phyloP scores from a whole-genome alignment of 2,113 vertebrate genomes.

The Xenopus laevis region DNA sequence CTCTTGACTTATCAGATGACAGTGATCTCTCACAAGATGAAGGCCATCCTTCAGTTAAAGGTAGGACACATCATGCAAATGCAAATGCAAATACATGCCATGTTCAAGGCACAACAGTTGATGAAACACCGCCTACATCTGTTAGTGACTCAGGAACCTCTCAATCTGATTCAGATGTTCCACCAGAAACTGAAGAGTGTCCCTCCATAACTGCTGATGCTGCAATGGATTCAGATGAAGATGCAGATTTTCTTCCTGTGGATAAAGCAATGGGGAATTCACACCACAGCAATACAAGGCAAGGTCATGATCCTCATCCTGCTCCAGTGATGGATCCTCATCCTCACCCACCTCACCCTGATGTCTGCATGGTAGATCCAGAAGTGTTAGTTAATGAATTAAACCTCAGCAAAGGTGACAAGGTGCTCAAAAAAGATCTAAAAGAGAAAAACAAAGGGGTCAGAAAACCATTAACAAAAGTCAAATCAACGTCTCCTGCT shows the following conservation, averaged over 20 bases:
- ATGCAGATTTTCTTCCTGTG: conserved; percentile 86
- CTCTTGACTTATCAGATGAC: conserved; percentile 77
- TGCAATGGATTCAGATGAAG: conserved; percentile 86
- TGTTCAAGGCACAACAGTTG: conserved; percentile 56
- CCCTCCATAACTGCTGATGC: conserved; percentile 88
- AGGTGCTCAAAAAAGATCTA: conserved; percentile 82
- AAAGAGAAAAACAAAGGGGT: conserved; percentile 78
- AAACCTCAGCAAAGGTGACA: conserved; percentile 69
- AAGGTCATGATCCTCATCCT: conserved; percentile 82
- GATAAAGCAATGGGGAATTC: conserved; percentile 78
- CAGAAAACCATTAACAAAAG: conserved; percentile 75
- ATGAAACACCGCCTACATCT: conserved; percentile 92
- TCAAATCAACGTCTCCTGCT: conserved; percentile 82
- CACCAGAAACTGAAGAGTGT: conserved; percentile 85
- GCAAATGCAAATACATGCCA: conserved; percentile 48
- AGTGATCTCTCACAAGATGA: conserved; percentile 78
- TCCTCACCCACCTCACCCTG: conserved; percentile 82
- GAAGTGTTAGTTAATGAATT: conserved; percentile 77
- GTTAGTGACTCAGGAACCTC: conserved; percentile 88
- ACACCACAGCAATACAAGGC: conserved; percentile 69
- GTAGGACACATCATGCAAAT: conserved; percentile 57
- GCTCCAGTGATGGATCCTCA: conserved; percentile 77
- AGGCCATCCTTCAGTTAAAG: conserved; percentile 68
- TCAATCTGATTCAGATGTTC: conserved; percentile 89
- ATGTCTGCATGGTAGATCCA: conserved; percentile 96